Evolutionary conservation across 2,797 vertebrate species (phyloP).

Genomic region (Sebastes taczanowskii): DNA sequence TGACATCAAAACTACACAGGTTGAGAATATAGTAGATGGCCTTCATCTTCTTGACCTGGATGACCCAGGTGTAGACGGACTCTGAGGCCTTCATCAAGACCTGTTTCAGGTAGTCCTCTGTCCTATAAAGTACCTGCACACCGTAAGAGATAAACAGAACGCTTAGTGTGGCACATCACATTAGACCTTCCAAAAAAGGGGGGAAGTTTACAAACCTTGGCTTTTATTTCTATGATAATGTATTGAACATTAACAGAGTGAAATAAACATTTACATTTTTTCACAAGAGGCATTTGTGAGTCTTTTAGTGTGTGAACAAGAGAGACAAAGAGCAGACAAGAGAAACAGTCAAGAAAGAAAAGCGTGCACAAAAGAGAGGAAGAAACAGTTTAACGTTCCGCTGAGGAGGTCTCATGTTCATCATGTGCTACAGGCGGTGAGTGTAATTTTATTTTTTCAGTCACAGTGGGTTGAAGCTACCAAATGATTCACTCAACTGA

Average conservation of each 20-base stretch:
- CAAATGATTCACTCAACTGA: conserved; percentile 19
- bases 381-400: conserved; percentile 1
- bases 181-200: neutral
- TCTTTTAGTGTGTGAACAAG: neutral
- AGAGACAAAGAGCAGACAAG: neutral
- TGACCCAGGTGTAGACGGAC: conserved; percentile 89
- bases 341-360: neutral
- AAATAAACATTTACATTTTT: neutral
- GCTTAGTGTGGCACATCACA: neutral
- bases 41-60: conserved; percentile 98
- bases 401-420: conserved; percentile 51
- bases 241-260: neutral
- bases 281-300: neutral
- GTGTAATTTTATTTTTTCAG: conserved; percentile 34
- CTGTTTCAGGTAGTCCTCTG: conserved; percentile 94
- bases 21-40: conserved; percentile 98
- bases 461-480: conserved; percentile 23
- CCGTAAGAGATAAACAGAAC: neutral
- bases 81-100: conserved; percentile 94
- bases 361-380: neutral
- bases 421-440: conserved; percentile 68
- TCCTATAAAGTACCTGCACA: conserved; percentile 91
- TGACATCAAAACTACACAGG: conserved; percentile 97
- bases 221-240: neutral
- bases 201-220: neutral